Percentiles rank a stretch among this genome's conserved stretches.
Evolutionary conservation across 2,113 vertebrate genomes (phyloP).

Genomic region (Apeltes quadracus): DNA sequence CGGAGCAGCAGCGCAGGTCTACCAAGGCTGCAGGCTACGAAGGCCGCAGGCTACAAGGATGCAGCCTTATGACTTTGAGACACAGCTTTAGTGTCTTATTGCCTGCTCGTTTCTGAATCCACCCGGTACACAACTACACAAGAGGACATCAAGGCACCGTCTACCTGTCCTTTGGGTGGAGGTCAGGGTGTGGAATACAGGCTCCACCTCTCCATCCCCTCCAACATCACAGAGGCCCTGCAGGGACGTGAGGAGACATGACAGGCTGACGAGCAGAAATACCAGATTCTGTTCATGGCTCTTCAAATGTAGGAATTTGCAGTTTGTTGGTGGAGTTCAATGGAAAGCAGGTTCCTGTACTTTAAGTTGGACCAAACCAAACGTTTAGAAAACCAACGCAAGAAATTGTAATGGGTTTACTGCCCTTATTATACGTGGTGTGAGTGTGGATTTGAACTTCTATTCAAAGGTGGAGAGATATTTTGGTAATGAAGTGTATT

Average conservation of each 20-base stretch:
- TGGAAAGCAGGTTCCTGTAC: neutral
- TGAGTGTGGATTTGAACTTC: neutral
- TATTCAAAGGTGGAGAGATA: neutral
- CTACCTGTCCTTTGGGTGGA: slow-evolving; percentile 19
- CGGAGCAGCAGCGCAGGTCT: too few species aligned
- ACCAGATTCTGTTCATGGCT: neutral
- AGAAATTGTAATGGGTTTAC: too few species aligned
- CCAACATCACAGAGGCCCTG: slow-evolving; percentile 42
- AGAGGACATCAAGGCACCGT: neutral
- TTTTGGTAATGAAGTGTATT: too few species aligned
- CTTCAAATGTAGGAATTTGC: neutral
- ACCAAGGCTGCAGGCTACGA: too few species aligned
- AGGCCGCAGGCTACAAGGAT: too few species aligned
- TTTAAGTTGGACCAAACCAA: neutral
- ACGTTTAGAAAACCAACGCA: too few species aligned
- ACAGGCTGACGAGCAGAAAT: neutral
- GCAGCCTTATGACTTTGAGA: too few species aligned
- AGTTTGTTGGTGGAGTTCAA: neutral
- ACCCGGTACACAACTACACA: neutral
- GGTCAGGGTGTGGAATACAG: slow-evolving; percentile 10
- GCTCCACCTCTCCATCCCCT: slow-evolving; percentile 29
- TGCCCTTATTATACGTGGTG: too few species aligned
- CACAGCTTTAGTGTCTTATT: neutral
- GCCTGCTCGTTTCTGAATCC: neutral
- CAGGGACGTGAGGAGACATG: neutral